Percentiles rank a stretch among this genome's conserved stretches.
These are phyloP conservation scores for Glareola pratincola DNA, from an alignment of 2,113 vertebrate species.

Conservation along the genomic window DNA sequence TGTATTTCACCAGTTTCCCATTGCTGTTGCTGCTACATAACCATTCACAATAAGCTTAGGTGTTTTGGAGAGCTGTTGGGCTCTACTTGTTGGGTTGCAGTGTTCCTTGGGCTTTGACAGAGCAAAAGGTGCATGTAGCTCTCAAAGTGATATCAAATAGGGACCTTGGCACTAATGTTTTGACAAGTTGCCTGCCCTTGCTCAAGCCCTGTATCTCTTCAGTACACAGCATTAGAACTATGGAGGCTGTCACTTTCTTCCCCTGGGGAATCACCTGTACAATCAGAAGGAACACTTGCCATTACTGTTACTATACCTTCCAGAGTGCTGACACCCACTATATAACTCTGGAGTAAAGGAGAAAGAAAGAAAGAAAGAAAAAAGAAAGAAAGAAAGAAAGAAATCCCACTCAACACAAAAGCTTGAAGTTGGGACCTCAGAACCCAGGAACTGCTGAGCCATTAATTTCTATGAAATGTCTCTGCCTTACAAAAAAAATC, in stretches of 20 bases:
- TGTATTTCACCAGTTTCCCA: background rate
- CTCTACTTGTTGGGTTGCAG: background rate
- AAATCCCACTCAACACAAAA: background rate
- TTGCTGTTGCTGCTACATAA: background rate
- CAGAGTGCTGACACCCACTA: background rate
- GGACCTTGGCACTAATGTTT: background rate
- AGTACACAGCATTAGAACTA: constrained; percentile 1
- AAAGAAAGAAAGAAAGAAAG: background rate
- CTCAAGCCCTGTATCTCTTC: constrained; percentile 17
- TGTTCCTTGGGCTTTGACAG: background rate
- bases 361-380: background rate
- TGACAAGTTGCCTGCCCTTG: constrained; percentile 34
- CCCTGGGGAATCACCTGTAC: constrained; percentile 25
- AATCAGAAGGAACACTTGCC: constrained; percentile 10
- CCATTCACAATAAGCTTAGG: background rate
- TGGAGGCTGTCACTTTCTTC: background rate
- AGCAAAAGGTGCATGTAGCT: background rate
- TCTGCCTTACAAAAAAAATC: background rate
- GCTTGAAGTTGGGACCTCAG: background rate
- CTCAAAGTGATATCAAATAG: background rate
- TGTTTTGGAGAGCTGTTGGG: background rate
- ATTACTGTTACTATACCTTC: background rate
- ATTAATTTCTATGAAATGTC: constrained; percentile 15
- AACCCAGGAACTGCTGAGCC: background rate
- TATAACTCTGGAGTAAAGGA: background rate